Base-by-base conservation (phyloP, 2,113 vertebrate species). In the Dipodomys stephensi region DNA sequence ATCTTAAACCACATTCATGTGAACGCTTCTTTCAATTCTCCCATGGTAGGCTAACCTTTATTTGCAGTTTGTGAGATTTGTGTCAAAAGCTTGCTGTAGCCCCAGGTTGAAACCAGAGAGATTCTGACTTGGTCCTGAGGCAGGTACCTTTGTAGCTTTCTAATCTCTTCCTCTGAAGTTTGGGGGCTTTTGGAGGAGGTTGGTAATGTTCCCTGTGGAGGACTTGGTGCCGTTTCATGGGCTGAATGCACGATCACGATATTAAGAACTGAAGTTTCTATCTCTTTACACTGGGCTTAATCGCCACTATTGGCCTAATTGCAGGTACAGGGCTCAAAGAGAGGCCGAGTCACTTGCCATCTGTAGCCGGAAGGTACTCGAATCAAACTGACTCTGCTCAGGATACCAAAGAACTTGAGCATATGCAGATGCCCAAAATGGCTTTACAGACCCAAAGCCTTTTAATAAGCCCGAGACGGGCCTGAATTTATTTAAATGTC, bases 401-500 rank as follows among this genome's bases (percentile, higher is more conserved):
- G 30, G 96, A 97, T 96, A 96, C 93, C 96, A 97, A 95, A 90
- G 95, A 96, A 94, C 96, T 95, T 90, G 69, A 96, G 95, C 77
- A 97, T 93, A 97, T 97, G 95, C 97, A 98, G 97, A 97, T 97
- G 98, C 98, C 96, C 86, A 94, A 96, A 98, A 97, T 92, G 97
- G 97, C 97, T 98, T 98, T 98, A 97, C 97, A 98, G 98, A 98
- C 94, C 97, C 97, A 98, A 98, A 98, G 97, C 98, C 98, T 98
- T 98, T 99, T 99, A 98, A 98, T 98, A 98, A 98, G 98, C 98
- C 98, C 97, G 98, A 98, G 98, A 98, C 96, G 98, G 98, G 98
- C 96, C 96, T 97, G 98, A 98, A 99, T 99, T 99, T 99, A 98
- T 98, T 98, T 98, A 98, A 98, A 98, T 98, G 98, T 98, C 98